Evolutionary conservation across 2,888 invertebrate genomes (phyloP), one percentile per base, ranked within the genome.

Genomic region (Agrotis segetum): DNA sequence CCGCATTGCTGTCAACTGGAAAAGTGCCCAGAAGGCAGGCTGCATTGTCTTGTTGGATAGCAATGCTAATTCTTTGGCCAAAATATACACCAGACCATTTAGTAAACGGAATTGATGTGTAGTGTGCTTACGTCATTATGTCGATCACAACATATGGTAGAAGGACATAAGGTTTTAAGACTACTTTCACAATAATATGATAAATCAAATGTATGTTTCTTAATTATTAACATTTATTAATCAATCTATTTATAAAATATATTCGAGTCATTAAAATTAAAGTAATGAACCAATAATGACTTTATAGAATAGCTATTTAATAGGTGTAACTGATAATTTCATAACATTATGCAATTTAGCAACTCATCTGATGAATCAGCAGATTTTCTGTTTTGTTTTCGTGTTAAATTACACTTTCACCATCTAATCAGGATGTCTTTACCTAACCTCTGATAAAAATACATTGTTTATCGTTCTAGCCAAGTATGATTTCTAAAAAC

Each of bases 261-360:
- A 52, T 21, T n/a, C 46, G 44, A 65, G 9, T 34, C 47, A 29
- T 59, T 56, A 19, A 47, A 47, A 11, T 58, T 1, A 29, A 58
- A 14, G 9, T 60, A 17, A 13, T 14, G 14, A n/a, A 44, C n/a
- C 6, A 14, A 4, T 3, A 56, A n/a, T n/a, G 16, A 46, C 16
- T 14, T 46, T 46, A n/a, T 34, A 19, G 1, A 62, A 50, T 34
- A 40, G 13, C 46, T 60, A 6, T 13, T 16, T 21, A 40, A 44
- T 44, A 40, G 4, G 5, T 44, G 34, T 13, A 21, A 7, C 11
- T 44, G 24, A 44, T 3, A 3, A 59, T 56, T 63, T 64, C 64
- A 16, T 59, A 64, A 64, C 11, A 24, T 64, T 72, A 64, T 40
- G 64, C 58, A 73, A 73, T 59, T 59, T 59, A 13, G 24, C 52